phyloP scores from a whole-genome alignment of 2,888 invertebrate species.

The Cheilosia impressa region DNA sequence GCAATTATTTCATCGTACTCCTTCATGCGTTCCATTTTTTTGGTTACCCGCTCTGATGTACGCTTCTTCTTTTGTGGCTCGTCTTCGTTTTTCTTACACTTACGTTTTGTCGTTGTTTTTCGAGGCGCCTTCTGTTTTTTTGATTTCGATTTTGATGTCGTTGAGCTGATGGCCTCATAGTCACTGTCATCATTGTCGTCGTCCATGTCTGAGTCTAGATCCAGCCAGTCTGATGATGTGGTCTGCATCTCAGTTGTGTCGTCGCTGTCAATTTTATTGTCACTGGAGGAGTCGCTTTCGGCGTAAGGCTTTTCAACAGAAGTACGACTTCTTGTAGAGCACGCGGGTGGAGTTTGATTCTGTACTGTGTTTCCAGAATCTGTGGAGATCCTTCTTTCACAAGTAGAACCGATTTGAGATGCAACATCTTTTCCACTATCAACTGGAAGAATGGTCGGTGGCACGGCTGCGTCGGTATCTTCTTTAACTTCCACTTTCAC shows the following conservation, averaged over 20 bases:
- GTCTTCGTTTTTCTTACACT: constrained; percentile 45
- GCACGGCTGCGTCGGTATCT: constrained; percentile 27
- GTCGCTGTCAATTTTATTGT: constrained; percentile 27
- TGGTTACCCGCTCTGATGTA: constrained; percentile 23
- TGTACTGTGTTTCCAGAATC: constrained; percentile 9
- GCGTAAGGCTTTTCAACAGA: constrained; percentile 24
- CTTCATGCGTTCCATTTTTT: constrained; percentile 59
- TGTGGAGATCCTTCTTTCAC: constrained; percentile 14
- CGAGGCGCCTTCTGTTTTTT: constrained; percentile 2
- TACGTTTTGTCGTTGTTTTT: constrained; percentile 35
- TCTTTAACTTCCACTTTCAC: constrained; percentile 64
- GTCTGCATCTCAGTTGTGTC: not conserved
- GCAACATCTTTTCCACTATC: not conserved
- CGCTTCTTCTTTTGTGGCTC: constrained; percentile 33
- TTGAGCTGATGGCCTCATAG: constrained; percentile 23
- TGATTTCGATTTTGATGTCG: constrained; percentile 14
- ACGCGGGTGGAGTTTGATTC: constrained; percentile 22
- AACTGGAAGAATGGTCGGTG: not conserved
- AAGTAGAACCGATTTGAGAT: not conserved
- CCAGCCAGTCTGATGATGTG: constrained; percentile 42
- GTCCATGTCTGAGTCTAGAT: constrained; percentile 35
- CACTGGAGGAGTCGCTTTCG: constrained; percentile 31
- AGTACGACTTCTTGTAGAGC: constrained; percentile 55
- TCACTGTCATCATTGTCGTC: constrained; percentile 67
- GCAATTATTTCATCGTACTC: constrained; percentile 79